Evolutionary conservation across 2,113 vertebrate species (phyloP).

Genomic region (Coracopsis vasa): DNA sequence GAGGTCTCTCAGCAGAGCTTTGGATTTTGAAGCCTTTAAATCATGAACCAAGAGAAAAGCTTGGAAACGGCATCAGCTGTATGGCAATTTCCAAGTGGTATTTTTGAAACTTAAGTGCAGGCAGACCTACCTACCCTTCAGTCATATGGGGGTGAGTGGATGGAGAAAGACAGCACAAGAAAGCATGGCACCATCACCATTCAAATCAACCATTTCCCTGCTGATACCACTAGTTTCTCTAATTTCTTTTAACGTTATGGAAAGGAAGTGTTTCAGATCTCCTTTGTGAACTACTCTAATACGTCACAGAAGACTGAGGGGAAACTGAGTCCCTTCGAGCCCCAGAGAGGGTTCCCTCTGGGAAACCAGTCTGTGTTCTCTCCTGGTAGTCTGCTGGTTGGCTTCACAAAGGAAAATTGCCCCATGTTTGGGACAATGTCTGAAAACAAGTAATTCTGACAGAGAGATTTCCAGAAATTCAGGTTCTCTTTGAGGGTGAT

Average conservation of each 20-base stretch:
- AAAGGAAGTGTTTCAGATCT: not conserved
- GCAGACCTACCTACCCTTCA: not conserved
- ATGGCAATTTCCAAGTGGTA: not conserved
- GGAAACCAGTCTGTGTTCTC: not conserved
- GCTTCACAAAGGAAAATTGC: not conserved
- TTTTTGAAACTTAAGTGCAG: not conserved
- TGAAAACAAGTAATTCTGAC: not conserved
- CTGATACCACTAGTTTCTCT: not conserved
- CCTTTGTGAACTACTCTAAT: not conserved
- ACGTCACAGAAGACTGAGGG: not conserved
- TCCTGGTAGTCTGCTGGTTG: not conserved
- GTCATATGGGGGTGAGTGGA: fast-evolving
- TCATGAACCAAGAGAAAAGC: not conserved
- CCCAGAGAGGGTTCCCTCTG: not conserved
- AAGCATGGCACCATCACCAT: not conserved
- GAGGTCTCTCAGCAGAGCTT: not conserved
- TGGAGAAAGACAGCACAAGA: not conserved
- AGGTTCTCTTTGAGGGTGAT: not conserved
- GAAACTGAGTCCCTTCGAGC: fast-evolving
- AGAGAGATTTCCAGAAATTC: not conserved
- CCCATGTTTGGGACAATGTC: not conserved
- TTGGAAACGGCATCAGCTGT: not conserved
- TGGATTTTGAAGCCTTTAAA: not conserved
- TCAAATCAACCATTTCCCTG: not conserved
- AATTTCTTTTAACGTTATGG: not conserved